A percentile compares a stretch with the other conserved stretches of the same genome.
These are phyloP conservation scores for Parapristionchus giblindavisi DNA, from an alignment of 2,888 invertebrate species.

Conservation along the genomic window DNA sequence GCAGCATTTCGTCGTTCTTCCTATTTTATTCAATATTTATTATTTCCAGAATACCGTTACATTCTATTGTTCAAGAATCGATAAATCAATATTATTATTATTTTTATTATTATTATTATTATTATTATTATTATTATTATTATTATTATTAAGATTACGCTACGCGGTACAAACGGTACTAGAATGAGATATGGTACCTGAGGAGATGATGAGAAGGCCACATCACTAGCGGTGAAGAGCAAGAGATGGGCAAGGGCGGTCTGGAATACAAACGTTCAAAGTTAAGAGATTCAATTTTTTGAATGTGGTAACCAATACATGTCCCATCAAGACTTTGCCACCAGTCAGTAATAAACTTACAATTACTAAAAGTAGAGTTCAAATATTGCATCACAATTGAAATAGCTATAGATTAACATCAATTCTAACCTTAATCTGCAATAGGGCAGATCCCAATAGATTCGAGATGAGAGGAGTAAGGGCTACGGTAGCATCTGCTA, in stretches of 20 bases:
- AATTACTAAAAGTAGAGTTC: not conserved
- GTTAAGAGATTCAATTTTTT: not conserved
- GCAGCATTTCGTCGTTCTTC: no score
- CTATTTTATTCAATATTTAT: no score
- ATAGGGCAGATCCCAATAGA: conserved; percentile 60
- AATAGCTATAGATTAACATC: no score
- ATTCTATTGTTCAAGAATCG: no score
- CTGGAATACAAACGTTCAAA: conserved; percentile 41
- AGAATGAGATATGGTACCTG: no score
- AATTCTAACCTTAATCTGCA: conserved; percentile 60
- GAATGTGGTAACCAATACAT: not conserved
- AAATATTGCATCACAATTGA: no score
- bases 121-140: no score
- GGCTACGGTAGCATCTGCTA: conserved; percentile 29
- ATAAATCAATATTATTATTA: no score
- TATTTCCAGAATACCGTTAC: no score
- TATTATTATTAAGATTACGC: no score
- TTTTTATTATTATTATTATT: no score
- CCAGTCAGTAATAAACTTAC: not conserved
- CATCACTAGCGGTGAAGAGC: conserved; percentile 67
- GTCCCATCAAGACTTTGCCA: not conserved
- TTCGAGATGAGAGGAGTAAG: conserved; percentile 44
- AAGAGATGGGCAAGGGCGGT: conserved; percentile 67
- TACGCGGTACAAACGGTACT: no score
- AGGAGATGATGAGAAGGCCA: conserved; percentile 56